Percentiles rank a stretch among this genome's conserved stretches.
These are phyloP conservation scores for Clamator glandarius DNA, from an alignment of 2,797 vertebrate species.

Conservation along the genomic window DNA sequence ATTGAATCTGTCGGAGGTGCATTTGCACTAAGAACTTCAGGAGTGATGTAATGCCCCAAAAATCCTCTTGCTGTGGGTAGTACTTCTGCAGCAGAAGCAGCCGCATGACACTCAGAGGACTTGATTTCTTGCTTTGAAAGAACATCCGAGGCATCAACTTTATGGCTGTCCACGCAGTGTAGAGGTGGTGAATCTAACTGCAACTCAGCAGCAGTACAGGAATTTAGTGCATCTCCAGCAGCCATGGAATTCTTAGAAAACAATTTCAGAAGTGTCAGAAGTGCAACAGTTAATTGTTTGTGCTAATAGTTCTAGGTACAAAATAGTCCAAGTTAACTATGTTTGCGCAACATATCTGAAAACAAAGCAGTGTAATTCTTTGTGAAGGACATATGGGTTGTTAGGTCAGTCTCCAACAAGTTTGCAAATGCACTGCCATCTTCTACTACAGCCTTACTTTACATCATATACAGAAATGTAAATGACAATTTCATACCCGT, in stretches of 20 bases:
- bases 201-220: neutral
- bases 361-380: neutral
- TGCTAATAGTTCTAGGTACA: neutral
- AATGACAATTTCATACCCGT: slow-evolving; percentile 70
- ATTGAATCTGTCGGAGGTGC: slow-evolving; percentile 55
- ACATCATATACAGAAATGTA: neutral
- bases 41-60: slow-evolving; percentile 50
- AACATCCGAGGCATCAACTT: slow-evolving; percentile 42
- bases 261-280: neutral
- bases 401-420: neutral
- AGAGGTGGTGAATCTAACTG: slow-evolving; percentile 73
- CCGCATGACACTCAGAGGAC: slow-evolving; percentile 73
- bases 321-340: neutral
- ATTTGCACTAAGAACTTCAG: slow-evolving; percentile 34
- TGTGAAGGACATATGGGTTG: neutral
- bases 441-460: neutral
- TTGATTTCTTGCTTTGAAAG: slow-evolving; percentile 66
- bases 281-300: neutral
- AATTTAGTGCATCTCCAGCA: neutral
- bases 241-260: neutral
- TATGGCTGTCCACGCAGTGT: slow-evolving; percentile 47
- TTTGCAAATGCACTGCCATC: neutral
- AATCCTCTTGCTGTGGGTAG: slow-evolving; percentile 65
- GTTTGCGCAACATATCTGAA: neutral
- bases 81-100: slow-evolving; percentile 38